A percentile compares a stretch with the other conserved stretches of the same genome.
Evolutionary conservation across 2,888 invertebrate species (phyloP).

Genomic region (Lucinisca nassula): DNA sequence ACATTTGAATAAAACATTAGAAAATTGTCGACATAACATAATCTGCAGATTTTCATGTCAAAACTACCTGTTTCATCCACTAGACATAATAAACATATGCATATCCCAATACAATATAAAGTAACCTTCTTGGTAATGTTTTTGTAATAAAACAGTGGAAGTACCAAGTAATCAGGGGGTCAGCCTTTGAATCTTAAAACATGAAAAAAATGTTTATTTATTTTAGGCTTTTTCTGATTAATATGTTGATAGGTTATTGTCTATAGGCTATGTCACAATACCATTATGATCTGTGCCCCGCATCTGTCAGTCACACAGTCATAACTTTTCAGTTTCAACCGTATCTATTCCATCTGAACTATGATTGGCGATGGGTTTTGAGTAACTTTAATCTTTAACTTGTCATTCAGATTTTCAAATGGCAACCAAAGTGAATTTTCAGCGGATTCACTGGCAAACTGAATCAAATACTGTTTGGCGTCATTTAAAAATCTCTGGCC

Average conservation of each 20-base stretch:
- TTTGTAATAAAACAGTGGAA: too few species aligned
- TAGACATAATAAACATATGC: too few species aligned
- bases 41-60: too few species aligned
- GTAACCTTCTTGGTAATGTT: too few species aligned
- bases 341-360: neutral
- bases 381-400: neutral
- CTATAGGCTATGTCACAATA: neutral
- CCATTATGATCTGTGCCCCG: neutral
- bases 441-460: constrained; percentile 16
- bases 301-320: neutral
- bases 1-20: too few species aligned
- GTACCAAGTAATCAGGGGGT: neutral
- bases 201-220: neutral
- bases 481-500: neutral
- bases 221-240: neutral
- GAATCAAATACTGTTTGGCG: neutral
- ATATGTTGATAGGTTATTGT: neutral
- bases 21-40: too few species aligned
- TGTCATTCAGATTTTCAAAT: neutral
- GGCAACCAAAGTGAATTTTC: constrained; percentile 1
- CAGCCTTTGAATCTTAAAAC: neutral
- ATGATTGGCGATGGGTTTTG: neutral
- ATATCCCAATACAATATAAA: too few species aligned
- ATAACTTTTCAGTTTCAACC: neutral
- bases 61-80: too few species aligned